Conservation (phyloP, 2,888 invertebrate genomes). For the Cremastobaeus sp. region DNA sequence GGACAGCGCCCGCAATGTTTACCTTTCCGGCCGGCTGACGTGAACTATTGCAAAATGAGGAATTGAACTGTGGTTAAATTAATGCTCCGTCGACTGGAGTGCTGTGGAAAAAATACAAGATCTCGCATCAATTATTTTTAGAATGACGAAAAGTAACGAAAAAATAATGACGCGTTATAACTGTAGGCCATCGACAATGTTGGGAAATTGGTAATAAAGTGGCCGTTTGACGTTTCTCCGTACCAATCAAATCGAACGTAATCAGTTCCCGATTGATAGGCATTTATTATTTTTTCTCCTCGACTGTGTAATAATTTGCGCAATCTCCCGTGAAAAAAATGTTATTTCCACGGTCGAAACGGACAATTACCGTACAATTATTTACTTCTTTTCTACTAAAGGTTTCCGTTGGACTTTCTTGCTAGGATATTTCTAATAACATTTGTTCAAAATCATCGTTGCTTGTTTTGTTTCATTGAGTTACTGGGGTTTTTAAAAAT, state of each 20-base stretch:
- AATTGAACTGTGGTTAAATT: too few species aligned
- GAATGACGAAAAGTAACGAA: constrained; percentile 1
- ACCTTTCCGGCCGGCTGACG: too few species aligned
- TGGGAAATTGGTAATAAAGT: constrained; percentile 20
- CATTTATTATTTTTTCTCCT: constrained; percentile 30
- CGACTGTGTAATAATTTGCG: constrained; percentile 37
- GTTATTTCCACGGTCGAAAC: constrained; percentile 5
- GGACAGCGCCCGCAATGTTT: too few species aligned
- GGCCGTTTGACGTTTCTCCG: constrained; percentile 10
- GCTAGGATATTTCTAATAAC: too few species aligned
- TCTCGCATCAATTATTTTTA: not conserved
- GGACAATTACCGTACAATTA: constrained; percentile 8
- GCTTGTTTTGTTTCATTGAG: too few species aligned
- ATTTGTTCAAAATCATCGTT: too few species aligned
- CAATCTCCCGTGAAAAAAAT: constrained; percentile 20
- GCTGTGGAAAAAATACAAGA: too few species aligned
- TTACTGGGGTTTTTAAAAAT: too few species aligned
- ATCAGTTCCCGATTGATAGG: constrained; percentile 23
- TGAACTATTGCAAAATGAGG: too few species aligned
- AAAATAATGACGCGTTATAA: constrained; percentile 7
- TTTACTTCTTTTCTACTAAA: not conserved
- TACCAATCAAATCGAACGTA: constrained; percentile 13
- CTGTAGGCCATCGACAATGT: constrained; percentile 5
- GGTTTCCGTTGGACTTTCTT: constrained; percentile 8
- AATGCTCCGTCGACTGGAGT: too few species aligned